phyloP scores from a whole-genome alignment of 1,140 invertebrate species.

The Drosophila oshimai region DNA sequence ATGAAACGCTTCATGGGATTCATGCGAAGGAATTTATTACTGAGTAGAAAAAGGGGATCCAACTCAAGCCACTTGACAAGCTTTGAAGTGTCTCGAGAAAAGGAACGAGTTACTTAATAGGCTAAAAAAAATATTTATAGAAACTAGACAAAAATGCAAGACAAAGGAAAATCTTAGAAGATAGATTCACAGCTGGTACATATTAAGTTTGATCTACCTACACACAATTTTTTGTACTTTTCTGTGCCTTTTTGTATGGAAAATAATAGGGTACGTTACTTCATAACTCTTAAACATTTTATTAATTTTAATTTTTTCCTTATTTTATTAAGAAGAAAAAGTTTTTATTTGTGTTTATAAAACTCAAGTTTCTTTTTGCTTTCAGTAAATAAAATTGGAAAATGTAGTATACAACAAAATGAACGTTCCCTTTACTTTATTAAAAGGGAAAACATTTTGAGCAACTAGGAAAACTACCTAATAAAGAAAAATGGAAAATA shows the following conservation, averaged over 20 bases:
- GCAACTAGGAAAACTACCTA: no score
- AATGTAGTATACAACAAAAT: no score
- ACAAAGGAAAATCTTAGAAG: neutral
- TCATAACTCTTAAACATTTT: no score
- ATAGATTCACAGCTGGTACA: neutral
- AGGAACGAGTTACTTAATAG: constrained; percentile 9
- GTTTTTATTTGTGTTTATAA: no score
- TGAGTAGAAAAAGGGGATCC: constrained; percentile 10
- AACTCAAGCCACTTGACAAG: constrained; percentile 29
- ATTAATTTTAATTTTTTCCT: neutral
- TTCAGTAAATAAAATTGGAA: neutral
- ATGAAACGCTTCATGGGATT: constrained; percentile 38
- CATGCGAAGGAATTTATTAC: constrained; percentile 44
- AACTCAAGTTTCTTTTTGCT: no score
- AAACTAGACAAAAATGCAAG: neutral
- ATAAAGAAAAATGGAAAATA: no score
- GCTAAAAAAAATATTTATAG: neutral
- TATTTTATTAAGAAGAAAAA: no score
- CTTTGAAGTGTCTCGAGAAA: constrained; percentile 18
- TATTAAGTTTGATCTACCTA: neutral
- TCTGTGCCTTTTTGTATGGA: no score
- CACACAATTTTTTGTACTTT: no score
- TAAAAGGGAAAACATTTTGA: no score
- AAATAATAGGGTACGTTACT: no score
- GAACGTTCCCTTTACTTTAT: no score